These are phyloP conservation scores for Ceramica pisi DNA, from an alignment of 2,888 invertebrate species.

Conservation along the genomic window DNA sequence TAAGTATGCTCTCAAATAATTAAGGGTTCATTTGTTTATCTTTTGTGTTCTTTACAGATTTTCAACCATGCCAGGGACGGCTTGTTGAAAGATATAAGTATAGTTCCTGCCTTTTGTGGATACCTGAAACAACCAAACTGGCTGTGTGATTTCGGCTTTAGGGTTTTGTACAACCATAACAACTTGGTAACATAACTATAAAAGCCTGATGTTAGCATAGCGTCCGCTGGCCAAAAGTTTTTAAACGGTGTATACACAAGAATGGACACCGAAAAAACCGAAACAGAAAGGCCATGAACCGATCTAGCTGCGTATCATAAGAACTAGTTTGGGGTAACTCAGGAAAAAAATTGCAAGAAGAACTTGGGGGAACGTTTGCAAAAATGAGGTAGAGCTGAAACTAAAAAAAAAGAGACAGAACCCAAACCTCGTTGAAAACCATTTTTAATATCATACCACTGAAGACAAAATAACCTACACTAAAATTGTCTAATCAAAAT, in stretches of 20 bases:
- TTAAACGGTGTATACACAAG: no score
- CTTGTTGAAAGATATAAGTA: no score
- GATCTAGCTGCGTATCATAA: no score
- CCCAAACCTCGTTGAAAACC: background rate
- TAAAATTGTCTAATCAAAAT: no score
- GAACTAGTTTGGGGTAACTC: background rate
- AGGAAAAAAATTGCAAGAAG: background rate
- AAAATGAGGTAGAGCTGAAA: no score
- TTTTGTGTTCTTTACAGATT: background rate
- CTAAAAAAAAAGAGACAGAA: no score
- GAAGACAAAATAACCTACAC: background rate
- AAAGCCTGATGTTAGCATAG: background rate
- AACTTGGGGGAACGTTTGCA: background rate
- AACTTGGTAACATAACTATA: background rate
- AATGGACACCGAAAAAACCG: background rate
- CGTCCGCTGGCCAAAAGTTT: background rate
- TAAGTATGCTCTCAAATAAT: background rate
- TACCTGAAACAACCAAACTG: no score
- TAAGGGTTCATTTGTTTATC: background rate
- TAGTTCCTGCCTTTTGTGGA: no score
- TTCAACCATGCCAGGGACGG: accelerated
- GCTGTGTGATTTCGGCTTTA: no score
- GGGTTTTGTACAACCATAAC: background rate
- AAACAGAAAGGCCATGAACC: no score
- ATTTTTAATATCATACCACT: background rate